Conservation (phyloP, 1,140 invertebrate genomes). For the Panulirus ornatus region DNA sequence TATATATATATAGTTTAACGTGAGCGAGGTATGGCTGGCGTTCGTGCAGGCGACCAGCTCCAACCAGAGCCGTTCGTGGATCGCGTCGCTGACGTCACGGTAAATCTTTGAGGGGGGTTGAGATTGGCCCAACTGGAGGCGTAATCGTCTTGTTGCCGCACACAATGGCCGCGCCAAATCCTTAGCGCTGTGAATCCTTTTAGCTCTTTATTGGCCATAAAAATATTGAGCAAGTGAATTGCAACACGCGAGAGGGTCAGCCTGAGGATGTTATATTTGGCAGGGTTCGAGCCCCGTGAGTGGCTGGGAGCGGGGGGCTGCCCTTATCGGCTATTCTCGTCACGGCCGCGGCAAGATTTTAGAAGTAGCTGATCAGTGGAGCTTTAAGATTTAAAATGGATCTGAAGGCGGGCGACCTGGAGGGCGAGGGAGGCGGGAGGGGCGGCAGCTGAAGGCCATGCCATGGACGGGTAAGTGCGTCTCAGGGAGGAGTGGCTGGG, state of each 20-base stretch:
- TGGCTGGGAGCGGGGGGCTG: not conserved
- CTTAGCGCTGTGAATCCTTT: constrained; percentile 2
- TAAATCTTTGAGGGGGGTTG: constrained; percentile 3
- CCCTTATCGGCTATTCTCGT: too few species aligned
- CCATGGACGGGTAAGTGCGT: too few species aligned
- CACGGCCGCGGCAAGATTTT: too few species aligned
- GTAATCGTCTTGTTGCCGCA: not conserved
- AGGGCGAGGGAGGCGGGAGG: too few species aligned
- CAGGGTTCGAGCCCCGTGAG: not conserved
- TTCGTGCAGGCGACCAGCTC: too few species aligned
- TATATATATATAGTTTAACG: too few species aligned
- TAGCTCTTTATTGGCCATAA: not conserved
- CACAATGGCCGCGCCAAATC: not conserved
- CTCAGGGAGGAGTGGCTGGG: too few species aligned
- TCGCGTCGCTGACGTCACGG: not conserved
- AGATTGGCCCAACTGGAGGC: not conserved
- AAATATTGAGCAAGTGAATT: constrained; percentile 4
- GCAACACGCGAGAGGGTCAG: constrained; percentile 13
- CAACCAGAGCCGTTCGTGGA: not conserved
- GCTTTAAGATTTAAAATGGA: too few species aligned
- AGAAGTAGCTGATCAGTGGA: too few species aligned
- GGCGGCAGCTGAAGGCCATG: too few species aligned
- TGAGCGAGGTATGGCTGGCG: too few species aligned
- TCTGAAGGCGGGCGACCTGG: too few species aligned
- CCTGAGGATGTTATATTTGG: not conserved